Percentiles rank a stretch among this genome's conserved stretches.
Conservation (phyloP, 2,797 vertebrate genomes). For the Peromyscus aztecus region DNA sequence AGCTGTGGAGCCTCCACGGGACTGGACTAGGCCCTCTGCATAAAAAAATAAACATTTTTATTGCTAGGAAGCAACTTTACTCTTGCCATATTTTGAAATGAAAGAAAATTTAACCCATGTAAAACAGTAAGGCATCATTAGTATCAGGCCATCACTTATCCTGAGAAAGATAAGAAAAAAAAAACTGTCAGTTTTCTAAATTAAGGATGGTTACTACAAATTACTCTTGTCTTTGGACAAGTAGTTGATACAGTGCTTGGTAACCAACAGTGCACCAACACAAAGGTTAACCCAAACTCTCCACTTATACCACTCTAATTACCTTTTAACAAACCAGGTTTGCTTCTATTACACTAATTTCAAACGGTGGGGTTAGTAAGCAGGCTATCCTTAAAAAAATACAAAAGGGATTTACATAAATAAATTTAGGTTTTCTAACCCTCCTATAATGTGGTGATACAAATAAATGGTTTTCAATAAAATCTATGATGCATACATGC, state of each 20-base stretch:
- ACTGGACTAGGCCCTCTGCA: too few species aligned
- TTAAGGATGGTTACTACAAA: slow-evolving; percentile 51
- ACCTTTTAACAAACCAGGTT: not conserved
- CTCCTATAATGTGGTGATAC: not conserved
- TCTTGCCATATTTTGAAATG: slow-evolving; percentile 23
- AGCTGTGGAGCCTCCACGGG: too few species aligned
- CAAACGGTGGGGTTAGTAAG: not conserved
- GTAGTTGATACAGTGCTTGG: not conserved
- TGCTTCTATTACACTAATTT: not conserved
- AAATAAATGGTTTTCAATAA: not conserved
- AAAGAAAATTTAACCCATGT: slow-evolving; percentile 39
- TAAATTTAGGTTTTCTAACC: not conserved
- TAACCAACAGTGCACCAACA: not conserved
- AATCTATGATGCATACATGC: not conserved
- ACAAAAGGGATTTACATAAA: not conserved
- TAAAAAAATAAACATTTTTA: slow-evolving; percentile 6
- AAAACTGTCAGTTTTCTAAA: slow-evolving; percentile 47
- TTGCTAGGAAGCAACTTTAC: slow-evolving; percentile 23
- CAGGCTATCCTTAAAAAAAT: not conserved
- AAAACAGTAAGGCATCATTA: slow-evolving; percentile 12
- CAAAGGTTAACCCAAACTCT: not conserved
- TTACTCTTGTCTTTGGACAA: not conserved
- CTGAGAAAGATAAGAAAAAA: slow-evolving; percentile 24
- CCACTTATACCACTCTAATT: not conserved
- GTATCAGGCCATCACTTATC: not conserved